Conservation (phyloP, 2,113 vertebrate genomes). For the Grallaria varia region DNA sequence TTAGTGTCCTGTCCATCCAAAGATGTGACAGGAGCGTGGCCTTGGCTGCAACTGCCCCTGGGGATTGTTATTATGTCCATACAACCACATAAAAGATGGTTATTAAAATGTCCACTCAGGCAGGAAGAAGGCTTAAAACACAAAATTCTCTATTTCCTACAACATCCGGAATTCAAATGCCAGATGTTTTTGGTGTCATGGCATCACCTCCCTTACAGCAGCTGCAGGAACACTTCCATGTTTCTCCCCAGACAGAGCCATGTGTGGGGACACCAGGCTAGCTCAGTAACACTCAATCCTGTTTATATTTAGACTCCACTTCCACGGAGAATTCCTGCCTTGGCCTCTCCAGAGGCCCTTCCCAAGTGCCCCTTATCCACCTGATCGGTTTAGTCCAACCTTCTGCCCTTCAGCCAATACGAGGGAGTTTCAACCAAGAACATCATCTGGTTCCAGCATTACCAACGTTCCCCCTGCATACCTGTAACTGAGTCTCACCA, state of each 20-base stretch:
- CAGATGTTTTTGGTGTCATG: neutral
- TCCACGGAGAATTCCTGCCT: neutral
- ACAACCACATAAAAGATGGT: neutral
- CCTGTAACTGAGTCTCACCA: slow-evolving; percentile 79
- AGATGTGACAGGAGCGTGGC: neutral
- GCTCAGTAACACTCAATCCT: neutral
- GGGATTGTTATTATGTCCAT: no score
- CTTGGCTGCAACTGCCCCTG: neutral
- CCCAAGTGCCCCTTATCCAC: neutral
- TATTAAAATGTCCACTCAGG: neutral
- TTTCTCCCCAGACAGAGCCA: neutral
- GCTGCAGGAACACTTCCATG: neutral
- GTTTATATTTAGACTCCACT: neutral
- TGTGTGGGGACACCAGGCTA: neutral
- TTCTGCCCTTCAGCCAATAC: neutral
- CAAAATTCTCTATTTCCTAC: neutral
- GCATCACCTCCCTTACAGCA: neutral
- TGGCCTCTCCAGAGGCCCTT: neutral
- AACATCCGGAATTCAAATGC: neutral
- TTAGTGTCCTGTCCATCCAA: neutral
- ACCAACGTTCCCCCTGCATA: slow-evolving; percentile 75
- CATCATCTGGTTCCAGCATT: slow-evolving; percentile 29
- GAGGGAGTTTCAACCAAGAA: slow-evolving; percentile 73
- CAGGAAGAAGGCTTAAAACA: neutral
- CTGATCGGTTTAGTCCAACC: neutral